Base-by-base conservation (phyloP, 2,113 vertebrate species). In the Xenopus laevis region DNA sequence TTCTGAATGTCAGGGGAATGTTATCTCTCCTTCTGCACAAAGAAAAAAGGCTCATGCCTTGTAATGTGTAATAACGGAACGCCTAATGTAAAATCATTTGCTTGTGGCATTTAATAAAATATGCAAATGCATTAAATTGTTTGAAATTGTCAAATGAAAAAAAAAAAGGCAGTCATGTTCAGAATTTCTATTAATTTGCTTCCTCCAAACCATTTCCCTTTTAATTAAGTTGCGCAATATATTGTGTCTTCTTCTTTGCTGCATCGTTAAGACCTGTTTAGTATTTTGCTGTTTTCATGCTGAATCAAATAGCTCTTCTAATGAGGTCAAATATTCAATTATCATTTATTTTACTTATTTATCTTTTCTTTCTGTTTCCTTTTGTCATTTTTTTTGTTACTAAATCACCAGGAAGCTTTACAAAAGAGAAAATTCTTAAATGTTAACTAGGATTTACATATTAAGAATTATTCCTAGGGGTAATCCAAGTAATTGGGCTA, bases 51-150 rank as follows among this genome's bases (percentile, higher is more conserved):
- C 79, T 79, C 18, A 12, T 0, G 40, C 80, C 80, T 65, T 61
- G 71, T 55, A 78, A 72, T 79, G 78, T 72, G 71, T 10, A 78
- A 59, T 53, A 18, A 68, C 79, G 65, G 68, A 1, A 64, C 68
- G 68, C 68, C 81, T 83, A 79, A 81, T 82, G 80, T 71, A 86
- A 81, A 82, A 76, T 69, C 72, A 33, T 81, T 85, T 81, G 82
- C 84, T 87, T 47, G 67, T 71, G 82, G 86, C 84, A 30, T 83
- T 85, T 84, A 84, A 88, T 84, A 84, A 85, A 87, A 82, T 68
- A 86, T 86, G 85, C n/a, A 87, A 83, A 88, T 87, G 72, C 82
- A 79, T 80, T 78, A 83, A 71, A 1, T 59, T 77, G 78, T 81
- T 79, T 63, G 79, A 78, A 85, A 82, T 81, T 75, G 68, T 72